Evolutionary conservation across 2,113 vertebrate genomes (phyloP).

Genomic region (Sceloporus tristichus): DNA sequence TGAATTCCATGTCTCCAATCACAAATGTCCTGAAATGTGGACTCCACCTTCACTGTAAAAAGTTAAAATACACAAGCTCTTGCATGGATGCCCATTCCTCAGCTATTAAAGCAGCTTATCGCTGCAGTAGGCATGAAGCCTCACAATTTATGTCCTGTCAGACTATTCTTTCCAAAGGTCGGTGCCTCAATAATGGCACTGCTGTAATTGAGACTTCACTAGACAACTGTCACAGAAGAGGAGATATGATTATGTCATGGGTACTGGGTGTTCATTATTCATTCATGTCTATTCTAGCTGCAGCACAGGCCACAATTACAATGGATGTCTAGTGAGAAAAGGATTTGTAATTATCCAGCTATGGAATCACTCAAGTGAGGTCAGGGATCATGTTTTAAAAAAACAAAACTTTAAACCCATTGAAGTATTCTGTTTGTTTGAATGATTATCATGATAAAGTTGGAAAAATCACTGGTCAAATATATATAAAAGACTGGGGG

Average conservation of each 20-base stretch:
- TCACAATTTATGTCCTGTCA: conserved; percentile 47
- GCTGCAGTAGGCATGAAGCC: conserved; percentile 19
- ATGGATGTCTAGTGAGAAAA: conserved; percentile 7
- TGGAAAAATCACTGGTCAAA: background rate
- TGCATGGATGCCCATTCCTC: background rate
- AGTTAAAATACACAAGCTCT: conserved; percentile 39
- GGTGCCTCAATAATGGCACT: conserved; percentile 33
- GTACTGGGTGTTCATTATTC: background rate
- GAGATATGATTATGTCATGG: conserved; percentile 25
- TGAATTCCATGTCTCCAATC: background rate
- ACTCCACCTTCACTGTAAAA: conserved; percentile 36
- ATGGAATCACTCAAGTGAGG: background rate
- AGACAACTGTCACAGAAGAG: conserved; percentile 19
- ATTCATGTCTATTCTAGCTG: conserved; percentile 39
- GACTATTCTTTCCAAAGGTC: conserved; percentile 32
- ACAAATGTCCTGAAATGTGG: conserved; percentile 3
- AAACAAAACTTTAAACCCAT: background rate
- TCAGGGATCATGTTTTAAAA: background rate
- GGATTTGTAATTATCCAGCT: conserved; percentile 14
- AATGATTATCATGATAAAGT: background rate
- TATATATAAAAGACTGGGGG: no score
- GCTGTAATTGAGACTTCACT: conserved; percentile 39
- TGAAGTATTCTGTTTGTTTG: background rate
- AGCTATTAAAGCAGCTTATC: conserved; percentile 44
- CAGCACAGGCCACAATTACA: conserved; percentile 25